phyloP scores from a whole-genome alignment of 2,113 vertebrate species.

The Patagioenas fasciata region DNA sequence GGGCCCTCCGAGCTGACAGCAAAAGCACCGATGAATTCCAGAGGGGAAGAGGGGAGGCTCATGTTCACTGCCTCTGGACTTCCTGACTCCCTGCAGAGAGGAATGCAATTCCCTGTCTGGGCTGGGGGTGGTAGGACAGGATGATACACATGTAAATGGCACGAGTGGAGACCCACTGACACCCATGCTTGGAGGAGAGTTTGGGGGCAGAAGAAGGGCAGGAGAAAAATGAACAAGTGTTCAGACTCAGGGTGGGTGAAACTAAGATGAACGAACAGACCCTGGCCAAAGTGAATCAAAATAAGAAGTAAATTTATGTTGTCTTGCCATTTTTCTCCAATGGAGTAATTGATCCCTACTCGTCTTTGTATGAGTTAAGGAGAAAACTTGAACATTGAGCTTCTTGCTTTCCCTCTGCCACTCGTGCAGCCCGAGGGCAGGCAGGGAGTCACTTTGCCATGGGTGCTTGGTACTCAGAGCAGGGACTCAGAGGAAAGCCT shows the following conservation, averaged over 20 bases:
- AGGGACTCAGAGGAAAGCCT: neutral
- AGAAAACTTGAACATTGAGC: neutral
- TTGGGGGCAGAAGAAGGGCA: neutral
- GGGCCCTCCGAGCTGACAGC: neutral
- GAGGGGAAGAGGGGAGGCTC: neutral
- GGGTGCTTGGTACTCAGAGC: neutral
- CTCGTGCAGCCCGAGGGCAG: fast-evolving
- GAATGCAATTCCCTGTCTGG: neutral
- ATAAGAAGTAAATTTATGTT: neutral
- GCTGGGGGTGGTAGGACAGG: neutral
- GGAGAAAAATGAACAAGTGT: neutral
- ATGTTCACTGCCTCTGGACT: neutral
- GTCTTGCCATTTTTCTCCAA: neutral
- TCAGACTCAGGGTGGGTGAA: neutral
- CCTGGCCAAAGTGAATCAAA: neutral
- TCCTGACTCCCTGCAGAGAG: neutral
- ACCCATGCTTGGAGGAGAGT: fast-evolving
- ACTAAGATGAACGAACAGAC: neutral
- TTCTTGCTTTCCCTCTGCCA: neutral
- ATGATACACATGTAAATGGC: fast-evolving
- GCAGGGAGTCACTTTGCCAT: neutral
- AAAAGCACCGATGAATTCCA: neutral
- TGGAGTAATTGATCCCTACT: neutral
- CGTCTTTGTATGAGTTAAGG: neutral
- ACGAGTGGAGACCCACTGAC: neutral